Conservation (phyloP, 2,113 vertebrate species). For the Leptobrachium leishanense region DNA sequence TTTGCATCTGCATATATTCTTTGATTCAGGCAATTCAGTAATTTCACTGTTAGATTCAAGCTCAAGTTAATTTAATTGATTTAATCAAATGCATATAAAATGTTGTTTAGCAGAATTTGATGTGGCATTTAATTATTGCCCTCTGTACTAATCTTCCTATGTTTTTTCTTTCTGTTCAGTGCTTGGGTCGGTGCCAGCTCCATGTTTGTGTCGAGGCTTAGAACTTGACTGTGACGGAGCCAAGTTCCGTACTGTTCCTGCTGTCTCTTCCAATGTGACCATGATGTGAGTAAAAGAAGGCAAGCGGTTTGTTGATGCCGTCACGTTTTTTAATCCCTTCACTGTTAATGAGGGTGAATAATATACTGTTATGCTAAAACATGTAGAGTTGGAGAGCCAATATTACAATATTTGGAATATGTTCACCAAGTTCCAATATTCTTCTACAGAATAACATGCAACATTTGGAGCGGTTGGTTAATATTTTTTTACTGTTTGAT, state of each 20-base stretch:
- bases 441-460: no score
- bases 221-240: slow-evolving; percentile 82
- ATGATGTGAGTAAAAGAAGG: slow-evolving; percentile 81
- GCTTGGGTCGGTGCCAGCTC: slow-evolving; percentile 72
- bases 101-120: neutral
- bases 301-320: neutral
- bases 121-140: neutral
- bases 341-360: no score
- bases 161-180: slow-evolving; percentile 64
- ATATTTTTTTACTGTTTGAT: no score
- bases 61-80: no score
- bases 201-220: slow-evolving; percentile 80
- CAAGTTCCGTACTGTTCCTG: slow-evolving; percentile 74
- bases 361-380: no score
- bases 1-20: no score
- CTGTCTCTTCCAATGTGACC: slow-evolving; percentile 83
- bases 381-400: no score
- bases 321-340: neutral
- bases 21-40: no score
- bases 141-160: neutral
- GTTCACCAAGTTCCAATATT: no score
- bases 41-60: no score
- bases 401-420: no score
- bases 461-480: no score
- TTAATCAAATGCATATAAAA: neutral